Percentiles rank a stretch among this genome's conserved stretches.
Evolutionary conservation across 2,113 vertebrate species (phyloP).

Genomic region (Scytalopus superciliaris): DNA sequence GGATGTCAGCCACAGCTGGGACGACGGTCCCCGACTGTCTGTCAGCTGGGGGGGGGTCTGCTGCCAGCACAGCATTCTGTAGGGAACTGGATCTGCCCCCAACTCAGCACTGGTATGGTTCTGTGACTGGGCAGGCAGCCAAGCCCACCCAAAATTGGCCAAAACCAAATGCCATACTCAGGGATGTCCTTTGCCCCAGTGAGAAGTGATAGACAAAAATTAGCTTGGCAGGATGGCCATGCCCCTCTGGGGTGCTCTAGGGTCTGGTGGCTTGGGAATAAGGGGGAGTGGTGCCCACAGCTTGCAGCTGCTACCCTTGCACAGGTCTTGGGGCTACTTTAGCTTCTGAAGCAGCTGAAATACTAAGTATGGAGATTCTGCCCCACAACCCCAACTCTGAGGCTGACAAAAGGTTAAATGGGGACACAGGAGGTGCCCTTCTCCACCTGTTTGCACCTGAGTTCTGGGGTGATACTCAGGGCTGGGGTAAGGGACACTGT

Average conservation of each 20-base stretch:
- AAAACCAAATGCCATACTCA: accelerated
- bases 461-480: accelerated
- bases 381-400: neutral
- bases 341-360: neutral
- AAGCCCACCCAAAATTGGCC: neutral
- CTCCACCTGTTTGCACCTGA: neutral
- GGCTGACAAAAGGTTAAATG: neutral
- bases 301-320: neutral
- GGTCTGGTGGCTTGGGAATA: neutral
- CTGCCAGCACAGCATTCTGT: accelerated
- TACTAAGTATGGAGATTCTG: neutral
- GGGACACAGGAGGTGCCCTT: neutral
- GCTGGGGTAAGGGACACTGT: neutral
- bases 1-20: neutral
- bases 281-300: accelerated
- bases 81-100: accelerated
- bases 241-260: neutral
- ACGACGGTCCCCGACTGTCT: neutral
- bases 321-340: neutral
- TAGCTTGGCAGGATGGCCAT: neutral
- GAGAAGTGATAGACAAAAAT: neutral
- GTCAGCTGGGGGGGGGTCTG: neutral
- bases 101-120: accelerated
- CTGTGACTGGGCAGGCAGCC: accelerated
- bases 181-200: accelerated